phyloP scores from a whole-genome alignment of 2,113 vertebrate genomes.

The Forbesichthys agassizii region DNA sequence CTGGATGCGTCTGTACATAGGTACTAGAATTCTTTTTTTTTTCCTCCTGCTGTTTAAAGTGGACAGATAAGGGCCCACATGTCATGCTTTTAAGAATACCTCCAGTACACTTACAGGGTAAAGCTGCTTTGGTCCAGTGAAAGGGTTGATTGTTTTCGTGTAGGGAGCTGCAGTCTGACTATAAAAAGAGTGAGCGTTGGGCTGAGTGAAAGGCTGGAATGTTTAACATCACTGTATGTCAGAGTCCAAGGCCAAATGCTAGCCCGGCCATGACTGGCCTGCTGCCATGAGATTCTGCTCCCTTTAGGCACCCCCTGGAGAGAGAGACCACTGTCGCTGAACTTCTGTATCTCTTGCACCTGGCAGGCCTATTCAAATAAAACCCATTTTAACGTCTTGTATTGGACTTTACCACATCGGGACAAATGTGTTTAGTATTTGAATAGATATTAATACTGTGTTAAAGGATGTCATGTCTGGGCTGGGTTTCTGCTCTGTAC shows the following conservation, averaged over 20 bases:
- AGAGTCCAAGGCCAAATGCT: conserved; percentile 61
- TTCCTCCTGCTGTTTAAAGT: conserved; percentile 53
- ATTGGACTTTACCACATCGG: too few species aligned
- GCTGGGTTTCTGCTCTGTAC: neutral
- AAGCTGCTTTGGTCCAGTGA: conserved; percentile 47
- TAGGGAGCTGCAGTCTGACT: conserved; percentile 41
- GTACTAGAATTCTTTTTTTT: conserved; percentile 10
- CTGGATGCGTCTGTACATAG: neutral
- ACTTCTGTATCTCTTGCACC: neutral
- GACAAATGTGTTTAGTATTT: too few species aligned
- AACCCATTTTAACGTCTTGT: neutral
- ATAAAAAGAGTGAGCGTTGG: conserved; percentile 31
- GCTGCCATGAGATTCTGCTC: conserved; percentile 22
- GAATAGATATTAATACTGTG: too few species aligned
- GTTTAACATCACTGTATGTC: conserved; percentile 57
- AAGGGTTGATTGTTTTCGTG: conserved; percentile 63
- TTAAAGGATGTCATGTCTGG: too few species aligned
- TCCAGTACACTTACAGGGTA: conserved; percentile 4
- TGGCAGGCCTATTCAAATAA: neutral
- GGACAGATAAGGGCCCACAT: conserved; percentile 39
- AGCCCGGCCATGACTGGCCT: conserved; percentile 49
- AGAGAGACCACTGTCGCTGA: conserved; percentile 2
- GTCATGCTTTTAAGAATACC: conserved; percentile 54
- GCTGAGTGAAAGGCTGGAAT: conserved; percentile 61
- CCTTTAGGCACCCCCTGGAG: neutral